Base-by-base conservation (phyloP, 2,113 vertebrate genomes). In the Talpa occidentalis region DNA sequence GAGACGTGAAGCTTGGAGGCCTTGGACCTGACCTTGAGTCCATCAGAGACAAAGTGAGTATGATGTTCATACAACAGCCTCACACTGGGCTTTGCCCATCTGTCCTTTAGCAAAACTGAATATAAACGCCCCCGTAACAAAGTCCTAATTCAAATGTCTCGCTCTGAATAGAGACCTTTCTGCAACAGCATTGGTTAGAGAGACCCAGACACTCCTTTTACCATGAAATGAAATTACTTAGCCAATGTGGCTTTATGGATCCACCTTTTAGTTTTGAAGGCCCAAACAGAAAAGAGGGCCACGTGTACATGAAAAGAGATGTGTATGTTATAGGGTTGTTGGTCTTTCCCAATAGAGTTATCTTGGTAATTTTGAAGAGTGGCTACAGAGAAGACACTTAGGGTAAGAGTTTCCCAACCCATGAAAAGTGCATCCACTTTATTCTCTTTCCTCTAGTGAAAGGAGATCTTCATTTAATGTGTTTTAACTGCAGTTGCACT, bases 11-110 rank as follows among this genome's bases (percentile, higher is more conserved):
- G 47, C 98, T 99, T n/a, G 99, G 98, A 97, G 99, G 99, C 86
- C 98, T 99, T 14, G 99, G 99, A 94, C 99, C 99, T 26, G 98
- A 99, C 96, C 98, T 98, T 64, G 98, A 97, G 91, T 82, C 98
- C 54, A 56, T 97, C 94, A 98, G 98, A 97, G 98, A 99, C 76
- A 98, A 98, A 97, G 99, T 99, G 98, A 99, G 99, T 94, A 2
- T 62, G 47, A 74, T 35, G 19, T 3, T 9, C 4, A 4, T 5
- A 0, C 0, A 2, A 26, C 37, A 22, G 49, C 47, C 64, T 54
- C 85, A 69, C 56, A 10, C 77, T 28, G 64, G 70, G 4, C 42
- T 10, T 5, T 10, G 35, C 44, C 74, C 5, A 3, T 30, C 47
- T 37, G 22, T 59, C 47, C 77, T 40, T 77, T 21, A 54, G 93